These are phyloP conservation scores for Synchiropus splendidus DNA, from an alignment of 2,113 vertebrate species.

Conservation along the genomic window DNA sequence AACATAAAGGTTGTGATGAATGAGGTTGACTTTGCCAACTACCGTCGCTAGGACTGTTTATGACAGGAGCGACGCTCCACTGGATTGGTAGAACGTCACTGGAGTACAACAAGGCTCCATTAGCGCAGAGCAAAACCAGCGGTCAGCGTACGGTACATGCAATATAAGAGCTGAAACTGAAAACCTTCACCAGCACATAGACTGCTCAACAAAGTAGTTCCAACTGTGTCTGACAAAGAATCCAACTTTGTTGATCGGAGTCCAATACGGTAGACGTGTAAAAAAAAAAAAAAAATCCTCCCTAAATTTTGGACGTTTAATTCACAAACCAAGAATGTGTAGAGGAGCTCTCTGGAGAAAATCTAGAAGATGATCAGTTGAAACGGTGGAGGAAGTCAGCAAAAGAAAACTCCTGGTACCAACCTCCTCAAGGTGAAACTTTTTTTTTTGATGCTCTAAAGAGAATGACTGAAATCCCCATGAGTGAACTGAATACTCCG, in stretches of 20 bases:
- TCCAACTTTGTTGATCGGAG: neutral
- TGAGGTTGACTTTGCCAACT: no score
- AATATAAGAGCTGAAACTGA: neutral
- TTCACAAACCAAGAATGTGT: neutral
- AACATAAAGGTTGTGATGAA: no score
- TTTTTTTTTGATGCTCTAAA: neutral
- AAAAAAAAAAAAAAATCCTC: no score
- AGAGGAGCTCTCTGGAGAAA: neutral
- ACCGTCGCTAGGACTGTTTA: no score
- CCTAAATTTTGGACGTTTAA: neutral
- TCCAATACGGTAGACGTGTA: no score
- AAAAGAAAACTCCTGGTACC: neutral
- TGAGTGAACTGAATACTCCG: slow-evolving; percentile 6
- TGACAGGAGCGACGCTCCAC: no score
- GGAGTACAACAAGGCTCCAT: no score
- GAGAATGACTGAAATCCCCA: slow-evolving; percentile 1
- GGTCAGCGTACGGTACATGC: no score
- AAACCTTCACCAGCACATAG: no score
- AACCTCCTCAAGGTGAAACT: neutral
- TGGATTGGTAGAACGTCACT: no score
- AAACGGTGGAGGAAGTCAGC: neutral
- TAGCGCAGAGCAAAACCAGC: no score
- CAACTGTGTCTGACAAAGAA: neutral
- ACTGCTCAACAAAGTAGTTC: neutral
- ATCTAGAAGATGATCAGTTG: neutral